phyloP scores from a whole-genome alignment of 2,888 invertebrate species.

The Noctua janthe region DNA sequence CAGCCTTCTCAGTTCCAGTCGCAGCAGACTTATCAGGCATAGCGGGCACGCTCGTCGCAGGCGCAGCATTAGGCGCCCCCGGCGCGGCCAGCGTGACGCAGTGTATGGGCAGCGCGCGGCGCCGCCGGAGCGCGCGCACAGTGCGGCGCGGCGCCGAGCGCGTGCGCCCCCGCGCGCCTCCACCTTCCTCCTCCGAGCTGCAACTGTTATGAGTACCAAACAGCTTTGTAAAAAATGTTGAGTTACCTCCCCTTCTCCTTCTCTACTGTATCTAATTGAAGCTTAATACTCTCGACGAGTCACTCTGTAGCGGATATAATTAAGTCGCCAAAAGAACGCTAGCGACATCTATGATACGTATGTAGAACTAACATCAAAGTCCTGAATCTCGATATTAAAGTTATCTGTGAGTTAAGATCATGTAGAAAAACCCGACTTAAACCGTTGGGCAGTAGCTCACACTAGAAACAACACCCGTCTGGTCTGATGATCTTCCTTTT shows the following conservation, averaged over 20 bases:
- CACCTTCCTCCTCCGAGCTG: slow-evolving; percentile 76
- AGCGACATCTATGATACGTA: background rate
- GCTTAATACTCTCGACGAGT: background rate
- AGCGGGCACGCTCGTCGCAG: background rate
- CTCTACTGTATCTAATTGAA: background rate
- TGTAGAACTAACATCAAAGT: background rate
- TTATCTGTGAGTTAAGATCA: background rate
- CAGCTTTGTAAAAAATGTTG: slow-evolving; percentile 10
- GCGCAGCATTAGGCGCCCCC: background rate
- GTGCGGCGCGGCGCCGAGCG: slow-evolving; percentile 72
- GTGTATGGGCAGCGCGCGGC: slow-evolving; percentile 81
- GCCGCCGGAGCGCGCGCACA: slow-evolving; percentile 68
- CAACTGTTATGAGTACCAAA: slow-evolving; percentile 48
- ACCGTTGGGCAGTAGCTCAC: background rate
- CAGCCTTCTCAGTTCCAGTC: slow-evolving; percentile 20
- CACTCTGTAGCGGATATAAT: background rate
- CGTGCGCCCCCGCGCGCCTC: slow-evolving; percentile 68
- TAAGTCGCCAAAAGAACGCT: background rate
- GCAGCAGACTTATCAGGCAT: background rate
- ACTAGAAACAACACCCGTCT: background rate
- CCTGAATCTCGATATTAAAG: background rate
- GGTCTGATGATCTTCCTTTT: background rate
- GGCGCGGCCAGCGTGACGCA: slow-evolving; percentile 78
- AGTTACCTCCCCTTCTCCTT: slow-evolving; percentile 4
- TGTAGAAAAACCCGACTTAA: background rate